Conservation (phyloP, 2,113 vertebrate species). For the Limanda limanda region DNA sequence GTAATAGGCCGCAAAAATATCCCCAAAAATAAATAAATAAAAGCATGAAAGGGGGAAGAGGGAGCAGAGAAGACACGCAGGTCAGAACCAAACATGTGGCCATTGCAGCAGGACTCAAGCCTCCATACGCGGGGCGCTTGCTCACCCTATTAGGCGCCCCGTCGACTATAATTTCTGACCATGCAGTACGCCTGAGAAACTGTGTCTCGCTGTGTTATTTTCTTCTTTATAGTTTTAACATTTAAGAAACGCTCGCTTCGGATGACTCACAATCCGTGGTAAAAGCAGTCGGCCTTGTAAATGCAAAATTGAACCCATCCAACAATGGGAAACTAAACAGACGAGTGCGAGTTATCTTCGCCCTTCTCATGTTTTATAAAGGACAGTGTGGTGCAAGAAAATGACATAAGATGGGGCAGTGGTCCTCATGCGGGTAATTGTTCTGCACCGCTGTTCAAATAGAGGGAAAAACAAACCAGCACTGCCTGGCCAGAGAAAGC, state of each 20-base stretch:
- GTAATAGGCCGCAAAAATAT: no score
- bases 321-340: slow-evolving; percentile 3
- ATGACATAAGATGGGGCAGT: slow-evolving; percentile 3
- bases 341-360: slow-evolving; percentile 7
- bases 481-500: neutral
- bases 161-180: neutral
- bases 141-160: no score
- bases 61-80: no score
- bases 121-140: no score
- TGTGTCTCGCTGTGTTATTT: slow-evolving; percentile 32
- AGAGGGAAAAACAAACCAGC: neutral
- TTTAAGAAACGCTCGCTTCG: slow-evolving; percentile 48
- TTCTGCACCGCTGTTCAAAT: slow-evolving; percentile 2
- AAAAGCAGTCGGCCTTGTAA: slow-evolving; percentile 25
- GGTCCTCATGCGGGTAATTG: slow-evolving; percentile 6
- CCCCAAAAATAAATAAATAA: no score
- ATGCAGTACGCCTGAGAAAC: neutral
- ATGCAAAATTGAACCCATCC: slow-evolving; percentile 26
- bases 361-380: neutral
- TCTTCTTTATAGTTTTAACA: slow-evolving; percentile 57
- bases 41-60: no score
- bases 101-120: no score
- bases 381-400: slow-evolving; percentile 9
- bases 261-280: slow-evolving; percentile 46
- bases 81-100: no score